These are phyloP conservation scores for Pollenia angustigena DNA, from an alignment of 2,888 invertebrate species.

Conservation along the genomic window DNA sequence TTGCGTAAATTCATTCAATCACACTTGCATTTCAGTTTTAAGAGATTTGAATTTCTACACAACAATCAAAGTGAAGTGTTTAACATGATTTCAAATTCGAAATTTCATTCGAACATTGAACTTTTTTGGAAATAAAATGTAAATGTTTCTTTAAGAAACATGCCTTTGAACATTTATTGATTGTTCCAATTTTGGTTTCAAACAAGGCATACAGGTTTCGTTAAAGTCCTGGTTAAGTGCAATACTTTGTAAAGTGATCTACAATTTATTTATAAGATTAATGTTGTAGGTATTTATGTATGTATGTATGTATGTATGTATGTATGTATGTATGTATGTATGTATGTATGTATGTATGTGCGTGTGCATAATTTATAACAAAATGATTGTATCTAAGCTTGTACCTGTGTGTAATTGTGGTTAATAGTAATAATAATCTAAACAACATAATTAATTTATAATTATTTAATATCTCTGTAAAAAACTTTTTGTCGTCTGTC, in stretches of 20 bases:
- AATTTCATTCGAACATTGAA: conserved; percentile 52
- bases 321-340: neutral
- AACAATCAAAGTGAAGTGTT: neutral
- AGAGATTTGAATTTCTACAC: conserved; percentile 37
- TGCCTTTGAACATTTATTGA: neutral
- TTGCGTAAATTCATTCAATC: conserved; percentile 63
- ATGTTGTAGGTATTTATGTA: neutral
- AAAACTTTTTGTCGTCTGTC: conserved; percentile 22
- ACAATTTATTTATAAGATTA: conserved; percentile 30
- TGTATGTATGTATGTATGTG: neutral
- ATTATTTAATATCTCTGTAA: conserved; percentile 66
- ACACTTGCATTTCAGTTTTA: conserved; percentile 52
- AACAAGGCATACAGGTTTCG: conserved; percentile 15
- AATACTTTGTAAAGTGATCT: conserved; percentile 13
- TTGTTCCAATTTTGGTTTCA: conserved; percentile 46
- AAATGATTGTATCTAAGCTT: neutral
- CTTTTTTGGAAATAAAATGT: conserved; percentile 18
- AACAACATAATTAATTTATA: conserved; percentile 71
- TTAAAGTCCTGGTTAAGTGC: neutral
- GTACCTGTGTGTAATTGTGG: conserved; percentile 15
- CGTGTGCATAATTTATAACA: neutral
- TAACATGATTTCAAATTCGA: conserved; percentile 15
- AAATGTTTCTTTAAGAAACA: neutral
- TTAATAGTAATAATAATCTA: neutral
- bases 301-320: neutral